phyloP scores from a whole-genome alignment of 2,888 invertebrate species.

The Lamellibrachia satsuma region DNA sequence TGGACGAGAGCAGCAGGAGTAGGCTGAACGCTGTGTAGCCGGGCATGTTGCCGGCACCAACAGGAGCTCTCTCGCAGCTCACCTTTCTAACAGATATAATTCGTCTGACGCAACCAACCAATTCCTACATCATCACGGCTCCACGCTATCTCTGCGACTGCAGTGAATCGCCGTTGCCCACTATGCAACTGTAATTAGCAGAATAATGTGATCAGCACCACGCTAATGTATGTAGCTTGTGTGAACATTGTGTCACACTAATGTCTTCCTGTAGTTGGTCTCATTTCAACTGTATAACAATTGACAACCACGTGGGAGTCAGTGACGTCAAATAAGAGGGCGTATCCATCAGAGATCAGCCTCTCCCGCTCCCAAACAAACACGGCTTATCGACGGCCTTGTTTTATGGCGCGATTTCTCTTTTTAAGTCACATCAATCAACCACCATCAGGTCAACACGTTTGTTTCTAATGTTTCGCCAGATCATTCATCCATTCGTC shows the following conservation, averaged over 20 bases:
- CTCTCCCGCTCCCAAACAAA: not conserved
- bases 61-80: not conserved
- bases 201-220: not conserved
- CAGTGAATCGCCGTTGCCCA: not conserved
- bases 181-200: not conserved
- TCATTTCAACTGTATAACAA: not conserved
- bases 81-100: not conserved
- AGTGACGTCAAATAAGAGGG: not conserved
- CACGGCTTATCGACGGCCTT: not conserved
- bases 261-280: not conserved
- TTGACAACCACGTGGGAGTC: not conserved
- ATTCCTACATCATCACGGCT: not conserved
- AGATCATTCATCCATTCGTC: not conserved
- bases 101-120: not conserved
- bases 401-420: not conserved
- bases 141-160: not conserved
- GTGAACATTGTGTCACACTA: not conserved
- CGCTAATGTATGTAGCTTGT: not conserved
- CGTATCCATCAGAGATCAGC: not conserved
- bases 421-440: not conserved
- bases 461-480: not conserved
- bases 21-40: not conserved
- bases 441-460: not conserved
- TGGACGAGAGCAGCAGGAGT: not conserved
- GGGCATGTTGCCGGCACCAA: not conserved